Evolutionary conservation across 2,797 vertebrate genomes (phyloP).

Genomic region (Brachyalestes nurse): DNA sequence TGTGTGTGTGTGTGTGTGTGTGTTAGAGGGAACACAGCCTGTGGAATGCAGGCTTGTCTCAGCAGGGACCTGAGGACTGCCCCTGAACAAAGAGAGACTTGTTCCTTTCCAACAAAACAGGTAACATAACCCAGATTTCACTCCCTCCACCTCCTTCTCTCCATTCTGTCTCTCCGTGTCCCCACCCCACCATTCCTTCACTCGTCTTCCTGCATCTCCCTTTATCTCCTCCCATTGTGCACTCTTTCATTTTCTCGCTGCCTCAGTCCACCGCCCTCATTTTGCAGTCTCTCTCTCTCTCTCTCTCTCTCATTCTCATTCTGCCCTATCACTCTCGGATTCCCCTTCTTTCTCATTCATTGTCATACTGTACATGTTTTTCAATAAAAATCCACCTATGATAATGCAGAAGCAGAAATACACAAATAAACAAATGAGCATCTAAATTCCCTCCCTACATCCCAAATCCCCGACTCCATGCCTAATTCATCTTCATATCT

Average conservation of each 20-base stretch:
- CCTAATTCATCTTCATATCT: neutral
- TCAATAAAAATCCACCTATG: neutral
- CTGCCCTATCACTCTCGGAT: neutral
- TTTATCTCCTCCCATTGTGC: neutral
- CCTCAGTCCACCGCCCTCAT: neutral
- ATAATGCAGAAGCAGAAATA: neutral
- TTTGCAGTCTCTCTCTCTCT: neutral
- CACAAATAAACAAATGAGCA: neutral
- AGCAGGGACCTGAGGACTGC: conserved; percentile 34
- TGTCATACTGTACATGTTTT: too few species aligned
- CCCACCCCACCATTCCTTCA: neutral
- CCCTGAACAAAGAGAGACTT: conserved; percentile 48
- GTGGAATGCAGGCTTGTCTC: conserved; percentile 55
- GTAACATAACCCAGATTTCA: conserved; percentile 48
- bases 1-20: neutral
- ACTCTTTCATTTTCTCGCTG: neutral
- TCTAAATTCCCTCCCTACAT: neutral
- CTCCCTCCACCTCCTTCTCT: neutral
- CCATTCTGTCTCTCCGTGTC: neutral
- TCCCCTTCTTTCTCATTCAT: neutral
- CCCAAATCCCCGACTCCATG: neutral
- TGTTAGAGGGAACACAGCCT: conserved; percentile 15
- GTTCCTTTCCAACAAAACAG: conserved; percentile 42
- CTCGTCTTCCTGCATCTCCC: neutral
- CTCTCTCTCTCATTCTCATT: too few species aligned